Evolutionary conservation across 2,797 vertebrate genomes (phyloP).

Genomic region (Lepilemur septentrionalis): DNA sequence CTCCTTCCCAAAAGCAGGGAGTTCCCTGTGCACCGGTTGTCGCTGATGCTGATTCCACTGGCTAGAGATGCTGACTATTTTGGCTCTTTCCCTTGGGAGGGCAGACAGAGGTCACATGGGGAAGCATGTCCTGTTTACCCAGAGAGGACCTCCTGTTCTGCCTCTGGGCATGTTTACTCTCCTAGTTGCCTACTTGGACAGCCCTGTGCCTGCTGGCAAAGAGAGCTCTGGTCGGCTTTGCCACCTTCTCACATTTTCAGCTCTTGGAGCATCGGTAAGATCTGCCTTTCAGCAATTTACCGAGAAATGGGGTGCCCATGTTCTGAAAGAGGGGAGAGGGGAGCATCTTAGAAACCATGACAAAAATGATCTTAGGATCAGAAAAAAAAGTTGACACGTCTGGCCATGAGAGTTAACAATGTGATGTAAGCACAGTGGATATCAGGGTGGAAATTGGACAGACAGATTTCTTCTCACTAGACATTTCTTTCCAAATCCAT

Average conservation of each 20-base stretch:
- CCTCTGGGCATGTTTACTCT: background rate
- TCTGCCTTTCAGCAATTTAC: background rate
- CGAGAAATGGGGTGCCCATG: background rate
- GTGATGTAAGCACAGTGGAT: background rate
- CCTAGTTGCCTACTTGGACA: background rate
- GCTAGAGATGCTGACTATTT: background rate
- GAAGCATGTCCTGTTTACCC: constrained; percentile 26
- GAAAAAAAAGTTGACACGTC: background rate
- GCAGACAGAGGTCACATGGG: constrained; percentile 25
- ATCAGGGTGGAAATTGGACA: background rate
- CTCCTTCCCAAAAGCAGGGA: background rate
- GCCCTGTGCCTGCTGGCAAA: background rate
- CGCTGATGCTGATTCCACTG: background rate
- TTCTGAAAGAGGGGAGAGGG: background rate
- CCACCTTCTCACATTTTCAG: background rate
- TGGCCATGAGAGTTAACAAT: background rate
- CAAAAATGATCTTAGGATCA: background rate
- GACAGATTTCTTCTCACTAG: background rate
- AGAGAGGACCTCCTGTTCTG: background rate
- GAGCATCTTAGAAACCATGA: background rate
- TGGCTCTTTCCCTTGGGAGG: background rate
- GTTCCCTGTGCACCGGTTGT: background rate
- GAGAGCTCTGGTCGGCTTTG: background rate
- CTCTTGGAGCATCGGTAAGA: background rate
- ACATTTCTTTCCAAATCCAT: background rate